Evolutionary conservation across 92 coral and sea anemone species (phyloP), one percentile per base, ranked within the genome.

Genomic region (Muricea muricata): DNA sequence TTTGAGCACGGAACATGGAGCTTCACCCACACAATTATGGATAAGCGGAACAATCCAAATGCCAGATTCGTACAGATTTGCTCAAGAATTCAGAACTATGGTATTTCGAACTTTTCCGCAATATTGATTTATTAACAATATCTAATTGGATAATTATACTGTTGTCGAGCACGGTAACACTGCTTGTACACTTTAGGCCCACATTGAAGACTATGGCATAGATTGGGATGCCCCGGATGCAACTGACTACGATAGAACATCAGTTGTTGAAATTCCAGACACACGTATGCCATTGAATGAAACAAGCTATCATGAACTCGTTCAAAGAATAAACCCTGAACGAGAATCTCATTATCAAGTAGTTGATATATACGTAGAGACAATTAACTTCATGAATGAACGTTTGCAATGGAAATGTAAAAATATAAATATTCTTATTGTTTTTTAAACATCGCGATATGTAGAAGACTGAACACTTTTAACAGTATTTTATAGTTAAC

Each of bases 141-240:
- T n/a, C n/a, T n/a, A n/a, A n/a, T n/a, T n/a, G n/a, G n/a, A n/a
- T n/a, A n/a, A n/a, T n/a, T n/a, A n/a, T n/a, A n/a, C n/a, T n/a
- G n/a, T n/a, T n/a, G n/a, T n/a, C n/a, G n/a, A n/a, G n/a, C n/a
- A n/a, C n/a, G 7, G 33, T 37, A 61, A 13, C 15, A 67, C n/a
- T 67, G 41, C 15, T 67, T 67, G 15, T 67, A 31, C 33, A 2
- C 2, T 33, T 68, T 0, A 68, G 75, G 75, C 75, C 7, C 21
- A 30, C 13, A 29, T 60, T 14, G 45, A 31, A 32, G 23, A 68
- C 13, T 68, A 31, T 68, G 75, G 75, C 45, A 31, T 68, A 4
- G 75, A 68, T 17, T 68, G 75, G 75, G 50, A 68, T 30, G 75
- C 46, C 8, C 75, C 75, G 34, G 11, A 25, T 31, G 26, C 75